Evolutionary conservation across 2,888 invertebrate genomes (phyloP).

Genomic region (Ellobium chinense): DNA sequence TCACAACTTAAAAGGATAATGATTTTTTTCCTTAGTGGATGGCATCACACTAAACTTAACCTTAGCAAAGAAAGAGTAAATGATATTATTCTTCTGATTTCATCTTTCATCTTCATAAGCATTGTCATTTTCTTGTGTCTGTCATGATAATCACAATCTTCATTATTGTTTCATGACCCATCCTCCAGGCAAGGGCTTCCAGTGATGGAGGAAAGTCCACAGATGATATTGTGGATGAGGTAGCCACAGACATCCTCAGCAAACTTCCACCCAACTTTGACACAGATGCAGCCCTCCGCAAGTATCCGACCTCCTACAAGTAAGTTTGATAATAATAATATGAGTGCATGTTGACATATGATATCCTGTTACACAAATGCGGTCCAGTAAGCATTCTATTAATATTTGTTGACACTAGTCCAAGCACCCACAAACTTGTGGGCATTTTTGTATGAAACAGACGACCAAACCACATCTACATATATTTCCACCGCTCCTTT

Average conservation of each 20-base stretch:
- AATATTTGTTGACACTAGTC: not conserved
- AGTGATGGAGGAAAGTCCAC: slow-evolving; percentile 83
- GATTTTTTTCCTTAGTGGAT: no score
- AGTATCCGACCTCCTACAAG: slow-evolving; percentile 79
- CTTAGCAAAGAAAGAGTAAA: no score
- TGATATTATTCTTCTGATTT: no score
- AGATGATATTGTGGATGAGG: slow-evolving; percentile 89
- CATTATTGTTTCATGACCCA: not conserved
- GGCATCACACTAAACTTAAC: no score
- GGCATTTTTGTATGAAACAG: not conserved
- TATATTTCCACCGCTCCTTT: no score
- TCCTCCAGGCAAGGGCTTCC: slow-evolving; percentile 73
- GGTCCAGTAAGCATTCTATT: not conserved
- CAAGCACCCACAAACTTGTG: not conserved
- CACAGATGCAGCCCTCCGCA: slow-evolving; percentile 75
- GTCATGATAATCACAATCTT: not conserved
- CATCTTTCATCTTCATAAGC: no score
- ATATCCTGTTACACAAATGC: not conserved
- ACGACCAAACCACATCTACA: no score
- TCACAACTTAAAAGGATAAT: no score
- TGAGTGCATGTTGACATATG: no score
- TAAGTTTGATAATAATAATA: no score
- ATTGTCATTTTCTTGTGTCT: no score
- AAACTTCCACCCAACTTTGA: slow-evolving; percentile 80
- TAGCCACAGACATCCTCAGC: slow-evolving; percentile 88